phyloP scores from a whole-genome alignment of 2,888 invertebrate genomes.

The Drosophila pseudotakahashii region DNA sequence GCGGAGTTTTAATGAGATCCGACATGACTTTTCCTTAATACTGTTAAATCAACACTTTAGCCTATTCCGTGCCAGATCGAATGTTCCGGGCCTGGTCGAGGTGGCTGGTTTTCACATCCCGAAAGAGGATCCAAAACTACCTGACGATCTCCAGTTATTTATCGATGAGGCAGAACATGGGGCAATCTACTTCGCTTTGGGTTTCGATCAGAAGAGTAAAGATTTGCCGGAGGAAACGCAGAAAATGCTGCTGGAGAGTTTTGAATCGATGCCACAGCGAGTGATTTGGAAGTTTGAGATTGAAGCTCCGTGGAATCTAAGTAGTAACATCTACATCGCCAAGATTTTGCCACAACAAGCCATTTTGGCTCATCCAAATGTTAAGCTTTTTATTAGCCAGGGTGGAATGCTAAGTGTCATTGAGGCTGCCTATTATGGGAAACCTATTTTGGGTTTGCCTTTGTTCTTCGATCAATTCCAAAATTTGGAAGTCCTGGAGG shows the following conservation, averaged over 20 bases:
- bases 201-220: constrained; percentile 76
- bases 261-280: constrained; percentile 63
- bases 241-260: constrained; percentile 48
- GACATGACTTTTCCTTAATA: constrained; percentile 72
- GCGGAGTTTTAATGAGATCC: constrained; percentile 57
- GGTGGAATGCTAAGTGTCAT: constrained; percentile 84
- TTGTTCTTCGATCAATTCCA: constrained; percentile 85
- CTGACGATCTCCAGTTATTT: constrained; percentile 78
- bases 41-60: constrained; percentile 81
- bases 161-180: constrained; percentile 83
- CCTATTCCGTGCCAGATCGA: constrained; percentile 73
- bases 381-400: constrained; percentile 84
- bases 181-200: constrained; percentile 84
- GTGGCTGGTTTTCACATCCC: constrained; percentile 82
- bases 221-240: constrained; percentile 63
- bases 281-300: constrained; percentile 84
- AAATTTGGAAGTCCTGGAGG: constrained; percentile 83
- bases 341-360: constrained; percentile 84
- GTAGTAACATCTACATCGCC: constrained; percentile 68
- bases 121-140: constrained; percentile 60
- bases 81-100: constrained; percentile 81
- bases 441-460: constrained; percentile 85
- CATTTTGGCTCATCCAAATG: constrained; percentile 84
- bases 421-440: constrained; percentile 84
- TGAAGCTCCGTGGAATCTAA: constrained; percentile 58